phyloP scores from a whole-genome alignment of 2,113 vertebrate genomes.

The Trematocara variabile region DNA sequence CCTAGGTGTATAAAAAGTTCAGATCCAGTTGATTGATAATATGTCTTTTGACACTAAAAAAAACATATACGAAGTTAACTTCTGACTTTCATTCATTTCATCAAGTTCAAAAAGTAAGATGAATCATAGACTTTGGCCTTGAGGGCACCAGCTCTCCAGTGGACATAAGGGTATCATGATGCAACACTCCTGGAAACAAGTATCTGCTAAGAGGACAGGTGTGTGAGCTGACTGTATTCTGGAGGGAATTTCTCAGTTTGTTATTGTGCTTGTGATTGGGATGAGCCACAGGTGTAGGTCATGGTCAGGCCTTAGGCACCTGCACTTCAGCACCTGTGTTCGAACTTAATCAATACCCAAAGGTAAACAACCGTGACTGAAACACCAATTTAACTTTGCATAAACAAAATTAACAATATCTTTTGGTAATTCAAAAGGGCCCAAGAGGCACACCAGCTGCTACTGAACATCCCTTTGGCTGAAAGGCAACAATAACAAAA shows the following conservation, averaged over 20 bases:
- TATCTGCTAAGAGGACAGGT: not conserved
- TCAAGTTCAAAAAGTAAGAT: not conserved
- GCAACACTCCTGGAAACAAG: slow-evolving; percentile 3
- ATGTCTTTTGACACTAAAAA: not conserved
- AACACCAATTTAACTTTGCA: slow-evolving; percentile 18
- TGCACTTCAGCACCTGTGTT: not conserved
- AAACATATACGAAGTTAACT: not conserved
- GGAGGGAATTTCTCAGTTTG: slow-evolving; percentile 15
- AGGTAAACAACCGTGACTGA: not conserved
- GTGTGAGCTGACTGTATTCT: not conserved
- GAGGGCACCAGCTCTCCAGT: not conserved
- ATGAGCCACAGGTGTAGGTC: not conserved
- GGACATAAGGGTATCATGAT: slow-evolving; percentile 1
- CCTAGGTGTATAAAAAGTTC: not conserved
- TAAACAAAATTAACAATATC: slow-evolving; percentile 43
- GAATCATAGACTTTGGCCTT: not conserved
- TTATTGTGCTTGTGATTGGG: not conserved
- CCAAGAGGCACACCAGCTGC: slow-evolving; percentile 17
- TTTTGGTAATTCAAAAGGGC: slow-evolving; percentile 53
- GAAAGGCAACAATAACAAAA: slow-evolving; percentile 59
- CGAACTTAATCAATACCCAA: slow-evolving; percentile 14
- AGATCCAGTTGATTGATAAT: not conserved
- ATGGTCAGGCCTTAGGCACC: slow-evolving; percentile 1
- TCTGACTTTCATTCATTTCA: not conserved
- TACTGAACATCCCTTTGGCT: slow-evolving; percentile 29